Evolutionary conservation across 2,888 invertebrate species (phyloP), one percentile per base, ranked within the genome.

Genomic region (Coelopa pilipes): DNA sequence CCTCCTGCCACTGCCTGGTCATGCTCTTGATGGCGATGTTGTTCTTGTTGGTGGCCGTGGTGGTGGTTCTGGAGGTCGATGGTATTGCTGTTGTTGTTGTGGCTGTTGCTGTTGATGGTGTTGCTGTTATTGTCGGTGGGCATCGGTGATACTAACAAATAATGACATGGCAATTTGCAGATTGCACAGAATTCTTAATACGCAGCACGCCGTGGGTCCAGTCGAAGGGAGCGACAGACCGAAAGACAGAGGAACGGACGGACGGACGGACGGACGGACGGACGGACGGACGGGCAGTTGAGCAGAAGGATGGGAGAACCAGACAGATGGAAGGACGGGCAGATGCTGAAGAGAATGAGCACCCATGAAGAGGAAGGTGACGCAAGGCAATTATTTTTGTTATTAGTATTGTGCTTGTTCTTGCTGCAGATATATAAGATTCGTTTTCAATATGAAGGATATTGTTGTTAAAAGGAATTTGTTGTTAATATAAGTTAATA

Each of bases 111-210:
- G 17, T 59, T 45, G n/a, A 46, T 47, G 70, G 5, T 59, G 57
- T 46, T 10, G 9, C 17, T 17, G 62, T 60, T 62, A 50, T 62
- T 62, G 70, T n/a, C 62, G 70, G 5, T 57, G 57, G 34, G 24
- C 24, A 34, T 63, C 34, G 46, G n/a, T 84, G 83, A 84, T 82
- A 80, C 81, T 84, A 84, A 84, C 84, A 84, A 84, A 84, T 85
- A 85, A 84, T 85, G 84, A 84, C 84, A 85, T 80, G 81, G 83
- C 84, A 84, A 84, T 84, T 84, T 84, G 84, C 84, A 84, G 84
- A 84, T 83, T 83, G 85, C 84, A 82, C 81, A 84, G 83, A 83
- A 83, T 80, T 80, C 77, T 79, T 78, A 72, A 74, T 74, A 72
- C 72, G 59, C 15, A 9, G 12, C 46, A 70, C 24, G 21, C 21